Evolutionary conservation across 2,888 invertebrate genomes (phyloP).

Genomic region (Mechanitis mazaeus): DNA sequence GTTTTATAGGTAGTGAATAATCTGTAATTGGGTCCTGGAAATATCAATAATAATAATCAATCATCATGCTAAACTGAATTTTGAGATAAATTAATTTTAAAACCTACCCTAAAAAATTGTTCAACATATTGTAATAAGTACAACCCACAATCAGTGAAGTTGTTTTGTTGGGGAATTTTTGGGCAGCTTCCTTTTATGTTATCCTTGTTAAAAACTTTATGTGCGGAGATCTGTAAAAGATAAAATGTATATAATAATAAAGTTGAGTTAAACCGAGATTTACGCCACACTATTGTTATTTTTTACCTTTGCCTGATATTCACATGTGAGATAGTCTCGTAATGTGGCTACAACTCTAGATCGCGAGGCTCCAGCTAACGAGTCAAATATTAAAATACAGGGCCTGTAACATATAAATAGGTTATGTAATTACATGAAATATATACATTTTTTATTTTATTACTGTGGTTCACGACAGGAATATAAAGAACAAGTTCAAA

Average conservation of each 20-base stretch:
- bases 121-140: conserved; percentile 97
- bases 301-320: conserved; percentile 86
- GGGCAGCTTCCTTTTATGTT: conserved; percentile 91
- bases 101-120: conserved; percentile 89
- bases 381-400: conserved; percentile 96
- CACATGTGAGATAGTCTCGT: conserved; percentile 92
- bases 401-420: conserved; percentile 79
- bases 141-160: conserved; percentile 97
- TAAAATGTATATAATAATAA: conserved; percentile 18
- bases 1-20: conserved; percentile 88
- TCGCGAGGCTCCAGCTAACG: conserved; percentile 88
- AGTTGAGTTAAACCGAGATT: background rate
- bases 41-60: conserved; percentile 22
- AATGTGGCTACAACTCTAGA: conserved; percentile 91
- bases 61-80: conserved; percentile 9
- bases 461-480: too few relatives aligned
- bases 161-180: conserved; percentile 97
- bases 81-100: conserved; percentile 10
- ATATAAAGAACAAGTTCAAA: too few relatives aligned
- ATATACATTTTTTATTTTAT: too few relatives aligned
- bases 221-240: conserved; percentile 69
- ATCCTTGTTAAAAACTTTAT: conserved; percentile 85
- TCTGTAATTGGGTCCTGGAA: conserved; percentile 88
- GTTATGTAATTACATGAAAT: conserved; percentile 7
- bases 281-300: background rate